Base-by-base conservation (phyloP, 2,797 vertebrate species). In the Danio albolineatus region DNA sequence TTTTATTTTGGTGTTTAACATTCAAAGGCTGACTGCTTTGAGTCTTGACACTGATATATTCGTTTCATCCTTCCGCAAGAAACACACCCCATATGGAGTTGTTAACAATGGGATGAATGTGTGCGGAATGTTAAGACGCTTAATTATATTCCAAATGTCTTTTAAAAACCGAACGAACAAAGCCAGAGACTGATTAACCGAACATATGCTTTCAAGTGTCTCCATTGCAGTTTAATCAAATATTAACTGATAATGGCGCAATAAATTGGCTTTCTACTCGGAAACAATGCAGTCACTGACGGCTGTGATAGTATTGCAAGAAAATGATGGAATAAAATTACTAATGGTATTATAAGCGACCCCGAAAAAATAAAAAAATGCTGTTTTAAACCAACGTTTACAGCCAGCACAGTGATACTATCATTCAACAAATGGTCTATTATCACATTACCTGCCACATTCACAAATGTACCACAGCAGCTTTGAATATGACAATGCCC, bases 151-250 rank as follows among this genome's bases (percentile, higher is more conserved):
- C 57, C 1, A 61, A 74, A 74, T 39, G 0, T 38, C 36, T 74
- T 74, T 38, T 39, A 38, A 46, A 48, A 38, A 60, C 46, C 5
- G 71, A 60, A 13, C 0, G 53, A 36, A 74, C 56, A 74, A 74
- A 74, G 72, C 57, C 57, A 38, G 61, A 60, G 57, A 49, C 44
- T 51, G 44, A 74, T 74, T 74, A 61, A 74, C 44, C 8, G 17
- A 57, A n/a, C 70, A 57, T 57, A 28, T 70, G 67, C 49, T 49
- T 72, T 43, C 53, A 72, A 21, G 17, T 51, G 57, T 73, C 56
- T 36, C 36, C 21, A 60, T 60, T 74, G 7, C 72, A 49, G 16
- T 61, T 74, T 61, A 49, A 62, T 61, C 10, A 74, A 61, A 39
- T 49, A 51, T 48, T 61, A 61, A 6, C 43, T 17, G 53, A 72